Evolutionary conservation across 2,113 vertebrate genomes (phyloP).

Genomic region (Phyllopteryx taeniolatus): DNA sequence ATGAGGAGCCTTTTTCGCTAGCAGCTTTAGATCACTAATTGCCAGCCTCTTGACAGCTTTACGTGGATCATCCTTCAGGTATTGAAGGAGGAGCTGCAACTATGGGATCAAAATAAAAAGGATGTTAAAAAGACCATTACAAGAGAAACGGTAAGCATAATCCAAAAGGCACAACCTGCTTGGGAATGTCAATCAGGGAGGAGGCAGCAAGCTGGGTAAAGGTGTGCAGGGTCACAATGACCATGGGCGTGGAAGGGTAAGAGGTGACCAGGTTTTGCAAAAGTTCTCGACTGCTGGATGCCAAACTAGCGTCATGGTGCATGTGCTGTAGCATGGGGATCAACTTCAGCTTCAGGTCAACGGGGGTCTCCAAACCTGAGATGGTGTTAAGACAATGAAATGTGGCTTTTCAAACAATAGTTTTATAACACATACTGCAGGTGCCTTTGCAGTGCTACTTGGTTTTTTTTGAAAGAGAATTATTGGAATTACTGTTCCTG

Average conservation of each 20-base stretch:
- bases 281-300: conserved; percentile 89
- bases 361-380: conserved; percentile 89
- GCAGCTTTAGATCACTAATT: conserved; percentile 87
- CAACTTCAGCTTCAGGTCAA: conserved; percentile 94
- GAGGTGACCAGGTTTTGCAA: conserved; percentile 90
- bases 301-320: conserved; percentile 91
- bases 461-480: background rate
- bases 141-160: background rate
- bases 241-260: conserved; percentile 94
- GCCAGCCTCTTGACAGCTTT: conserved; percentile 93
- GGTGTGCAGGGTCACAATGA: conserved; percentile 93
- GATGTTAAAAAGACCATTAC: background rate
- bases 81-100: conserved; percentile 92
- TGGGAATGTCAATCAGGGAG: conserved; percentile 93
- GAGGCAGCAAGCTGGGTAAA: conserved; percentile 93
- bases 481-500: background rate
- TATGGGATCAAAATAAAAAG: conserved; percentile 43
- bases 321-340: conserved; percentile 98
- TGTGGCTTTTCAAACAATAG: background rate
- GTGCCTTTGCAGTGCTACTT: background rate
- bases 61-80: conserved; percentile 90
- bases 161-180: conserved; percentile 78
- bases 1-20: conserved; percentile 94
- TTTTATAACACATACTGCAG: background rate
- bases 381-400: background rate